phyloP scores from a whole-genome alignment of 2,113 vertebrate species.

The Halcyon senegalensis region DNA sequence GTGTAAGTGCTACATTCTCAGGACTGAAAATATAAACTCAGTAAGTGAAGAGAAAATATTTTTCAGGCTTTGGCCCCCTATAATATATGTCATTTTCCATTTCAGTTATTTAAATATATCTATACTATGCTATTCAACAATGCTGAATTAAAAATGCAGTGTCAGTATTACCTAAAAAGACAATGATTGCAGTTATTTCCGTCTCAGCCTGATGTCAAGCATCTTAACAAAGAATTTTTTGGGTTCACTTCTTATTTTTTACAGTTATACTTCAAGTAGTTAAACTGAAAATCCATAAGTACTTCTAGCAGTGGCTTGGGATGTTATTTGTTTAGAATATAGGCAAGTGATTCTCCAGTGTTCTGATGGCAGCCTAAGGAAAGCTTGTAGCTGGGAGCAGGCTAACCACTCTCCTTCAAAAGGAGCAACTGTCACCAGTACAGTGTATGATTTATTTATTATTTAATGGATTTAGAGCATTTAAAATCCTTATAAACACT shows the following conservation, averaged over 20 bases:
- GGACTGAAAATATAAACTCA: background rate
- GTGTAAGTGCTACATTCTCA: background rate
- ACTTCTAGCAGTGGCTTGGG: background rate
- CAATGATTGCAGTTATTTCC: background rate
- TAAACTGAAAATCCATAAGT: background rate
- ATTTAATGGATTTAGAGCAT: constrained; percentile 50
- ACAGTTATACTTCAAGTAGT: background rate
- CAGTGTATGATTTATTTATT: constrained; percentile 29
- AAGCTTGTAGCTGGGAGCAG: background rate
- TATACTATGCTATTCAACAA: background rate
- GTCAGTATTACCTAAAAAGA: background rate
- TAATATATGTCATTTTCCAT: background rate
- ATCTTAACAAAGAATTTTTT: background rate
- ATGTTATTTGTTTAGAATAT: background rate
- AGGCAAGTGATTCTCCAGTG: background rate
- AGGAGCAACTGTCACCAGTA: background rate
- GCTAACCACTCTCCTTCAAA: constrained; percentile 1
- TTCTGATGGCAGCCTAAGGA: background rate
- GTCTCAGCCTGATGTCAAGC: background rate
- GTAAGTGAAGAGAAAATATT: background rate
- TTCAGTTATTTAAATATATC: background rate
- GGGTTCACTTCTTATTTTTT: background rate
- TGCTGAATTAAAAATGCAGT: background rate
- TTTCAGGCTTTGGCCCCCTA: background rate
- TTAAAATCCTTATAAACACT: constrained; percentile 19